Evolutionary conservation across 2,888 invertebrate species (phyloP), one percentile per base, ranked within the genome.

Genomic region (Scaptomyza polygonia): DNA sequence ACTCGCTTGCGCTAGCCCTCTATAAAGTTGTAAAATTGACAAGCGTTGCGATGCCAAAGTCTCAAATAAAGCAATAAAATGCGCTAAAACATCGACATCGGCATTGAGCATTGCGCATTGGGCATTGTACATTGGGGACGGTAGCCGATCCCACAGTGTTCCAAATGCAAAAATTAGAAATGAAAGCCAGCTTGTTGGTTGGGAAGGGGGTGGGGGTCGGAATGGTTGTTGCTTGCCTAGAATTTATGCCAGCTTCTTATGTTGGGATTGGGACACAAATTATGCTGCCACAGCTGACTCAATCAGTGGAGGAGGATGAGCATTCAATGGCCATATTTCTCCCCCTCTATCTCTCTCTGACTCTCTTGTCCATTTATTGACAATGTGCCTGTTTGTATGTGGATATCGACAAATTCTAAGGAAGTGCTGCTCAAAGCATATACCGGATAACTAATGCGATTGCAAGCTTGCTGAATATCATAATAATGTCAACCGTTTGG

Each of bases 21-120:
- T 84, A 88, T 84, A 88, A 88, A 84, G 84, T 84, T 84, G 83
- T 84, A 86, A 88, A 84, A 88, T 86, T 84, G 88, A 86, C 84
- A 88, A 87, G 79, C 84, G 65, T 64, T 86, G 85, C 81, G 53
- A 67, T 70, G 72, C 86, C 65, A 86, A 79, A 83, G 55, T 79
- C 85, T 71, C 68, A 87, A 88, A 84, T 88, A 82, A 88, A 84
- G 84, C 84, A 88, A 85, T 88, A 88, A 88, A 84, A 78, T 78
- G 69, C 68, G 75, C 80, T 72, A 86, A 86, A 79, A 67, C 88
- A 82, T 82, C 72, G 72, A 64, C 80, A 68, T 57, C 64, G 64
- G 63, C 72, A 64, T 63, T 21, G 67, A n/a, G n/a, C 49, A 49
- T 21, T 34, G 34, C n/a, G 18, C 18, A 39, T 18, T 18, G 45